Base-by-base conservation (phyloP, 2,797 vertebrate genomes). In the Ciconia nigra region DNA sequence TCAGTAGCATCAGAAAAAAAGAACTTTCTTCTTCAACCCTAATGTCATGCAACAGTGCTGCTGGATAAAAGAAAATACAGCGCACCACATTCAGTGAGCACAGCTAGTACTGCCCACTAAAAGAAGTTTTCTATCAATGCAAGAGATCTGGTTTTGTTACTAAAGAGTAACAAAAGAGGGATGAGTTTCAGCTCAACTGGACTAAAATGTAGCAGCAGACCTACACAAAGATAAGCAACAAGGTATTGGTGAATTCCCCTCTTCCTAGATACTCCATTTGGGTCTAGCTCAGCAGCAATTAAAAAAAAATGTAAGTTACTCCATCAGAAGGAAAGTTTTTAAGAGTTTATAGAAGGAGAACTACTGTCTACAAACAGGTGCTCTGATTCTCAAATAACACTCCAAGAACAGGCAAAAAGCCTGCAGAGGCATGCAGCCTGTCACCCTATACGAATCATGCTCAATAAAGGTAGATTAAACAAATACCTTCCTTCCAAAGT, bases 51-150 rank as follows among this genome's bases (percentile, higher is more conserved):
- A 93, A 79, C 2, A 18, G 28, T 21, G 46, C 18, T 77, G 37
- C 35, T 55, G n/a, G 31, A 37, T 47, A 44, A 70, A 70, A 89
- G 25, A 77, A 77, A 74, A 82, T 15, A 66, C 5, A 85, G 51
- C 0, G 4, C 47, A 63, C 9, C 35, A 47, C 31, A 54, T 29
- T 39, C 29, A 13, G 21, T 3, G 2, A 92, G 49, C 2, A 0
- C n/a, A 49, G 37, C 16, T 46, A 61, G 16, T 42, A 41, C 12
- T 54, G 35, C 25, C 13, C 66, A 44, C 51, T 76, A 16, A 35
- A 59, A 81, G 20, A 52, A 0, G 0, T 52, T 39, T 72, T 83
- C 71, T 12, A 46, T 15, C 61, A 62, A 10, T 20, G 55, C 15
- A 49, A 69, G 26, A 78, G 26, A 89, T 19, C 5, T 46, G 11